A percentile compares a stretch with the other conserved stretches of the same genome.
Evolutionary conservation across 2,888 invertebrate species (phyloP).

Genomic region (Cheilosia urbana): DNA sequence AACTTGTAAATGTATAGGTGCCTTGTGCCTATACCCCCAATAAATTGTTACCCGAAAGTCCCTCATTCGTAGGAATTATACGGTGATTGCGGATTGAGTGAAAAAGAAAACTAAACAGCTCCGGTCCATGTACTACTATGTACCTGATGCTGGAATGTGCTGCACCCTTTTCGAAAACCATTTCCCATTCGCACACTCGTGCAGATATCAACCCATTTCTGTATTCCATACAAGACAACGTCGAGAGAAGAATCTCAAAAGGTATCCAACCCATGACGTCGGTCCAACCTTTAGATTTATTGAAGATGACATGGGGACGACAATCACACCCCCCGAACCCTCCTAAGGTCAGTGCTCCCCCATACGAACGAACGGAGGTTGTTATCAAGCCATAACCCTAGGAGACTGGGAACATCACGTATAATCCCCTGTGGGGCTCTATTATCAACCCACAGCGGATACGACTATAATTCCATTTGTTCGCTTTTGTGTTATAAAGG

Average conservation of each 20-base stretch:
- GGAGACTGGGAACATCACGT: conserved; percentile 11
- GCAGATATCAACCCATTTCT: not conserved
- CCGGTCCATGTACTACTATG: not conserved
- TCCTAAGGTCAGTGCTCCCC: conserved; percentile 27
- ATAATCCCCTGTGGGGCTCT: conserved; percentile 46
- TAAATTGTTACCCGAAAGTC: not conserved
- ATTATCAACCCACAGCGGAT: conserved; percentile 51
- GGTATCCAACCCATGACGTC: conserved; percentile 42
- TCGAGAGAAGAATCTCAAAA: conserved; percentile 33
- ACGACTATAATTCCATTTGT: conserved; percentile 13
- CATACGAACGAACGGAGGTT: conserved; percentile 4
- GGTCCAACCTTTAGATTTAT: conserved; percentile 51
- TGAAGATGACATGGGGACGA: conserved; percentile 50
- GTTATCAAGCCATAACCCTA: conserved; percentile 54
- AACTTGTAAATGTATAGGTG: no score
- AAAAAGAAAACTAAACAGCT: not conserved
- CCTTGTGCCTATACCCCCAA: no score
- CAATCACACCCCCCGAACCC: conserved; percentile 31
- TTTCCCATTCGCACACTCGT: conserved; percentile 7
- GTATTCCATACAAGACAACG: not conserved
- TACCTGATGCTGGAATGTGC: not conserved
- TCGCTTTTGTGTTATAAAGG: not conserved
- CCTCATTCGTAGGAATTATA: conserved; percentile 21
- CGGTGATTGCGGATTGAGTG: no score
- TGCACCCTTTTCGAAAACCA: conserved; percentile 23